Base-by-base conservation (phyloP, 2,888 invertebrate species). In the Melieria crassipennis region DNA sequence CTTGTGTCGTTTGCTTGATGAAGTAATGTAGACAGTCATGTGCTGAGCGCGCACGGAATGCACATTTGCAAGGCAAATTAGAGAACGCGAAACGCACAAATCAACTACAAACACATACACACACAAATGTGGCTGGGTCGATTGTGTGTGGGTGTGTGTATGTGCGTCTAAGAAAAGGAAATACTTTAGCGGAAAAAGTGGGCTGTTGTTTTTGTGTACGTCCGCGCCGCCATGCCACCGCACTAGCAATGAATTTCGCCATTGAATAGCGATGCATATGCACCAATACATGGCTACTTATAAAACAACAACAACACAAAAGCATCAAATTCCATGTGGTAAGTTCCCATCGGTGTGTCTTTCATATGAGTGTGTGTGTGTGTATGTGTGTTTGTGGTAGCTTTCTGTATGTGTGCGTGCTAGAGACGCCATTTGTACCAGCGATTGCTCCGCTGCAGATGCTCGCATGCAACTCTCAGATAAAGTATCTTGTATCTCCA, bases 311-410 rank as follows among this genome's bases (percentile, higher is more conserved):
- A 30, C 30, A 30, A 30, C 30, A 30, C 30, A 30, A 30, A 30
- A 30, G 30, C 30, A 30, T 30, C 30, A 30, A 30, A 30, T 30
- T 30, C 30, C 30, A 30, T 30, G 30, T 30, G 30, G 30, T 30
- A 30, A 30, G 30, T 30, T 30, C 30, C 16, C n/a, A 10, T 3
- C 16, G n/a, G 13, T 16, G n/a, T n/a, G 9, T 56, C 43, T 0
- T 11, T 7, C 10, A 6, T 56, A 4, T n/a, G 7, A 50, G 10
- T 75, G 66, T 64, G 73, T 73, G 11, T 60, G 16, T 16, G 47
- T 75, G 30, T 63, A 64, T 75, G 42, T 64, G 66, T 48, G 43
- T 69, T 43, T 63, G 16, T 56, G 56, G n/a, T 50, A 57, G 13
- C 4, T 58, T 66, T 66, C 58, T n/a, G 57, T 10, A 6, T n/a